Evolutionary conservation across 2,113 vertebrate genomes (phyloP).

Genomic region (Pyxicephalus adspersus): DNA sequence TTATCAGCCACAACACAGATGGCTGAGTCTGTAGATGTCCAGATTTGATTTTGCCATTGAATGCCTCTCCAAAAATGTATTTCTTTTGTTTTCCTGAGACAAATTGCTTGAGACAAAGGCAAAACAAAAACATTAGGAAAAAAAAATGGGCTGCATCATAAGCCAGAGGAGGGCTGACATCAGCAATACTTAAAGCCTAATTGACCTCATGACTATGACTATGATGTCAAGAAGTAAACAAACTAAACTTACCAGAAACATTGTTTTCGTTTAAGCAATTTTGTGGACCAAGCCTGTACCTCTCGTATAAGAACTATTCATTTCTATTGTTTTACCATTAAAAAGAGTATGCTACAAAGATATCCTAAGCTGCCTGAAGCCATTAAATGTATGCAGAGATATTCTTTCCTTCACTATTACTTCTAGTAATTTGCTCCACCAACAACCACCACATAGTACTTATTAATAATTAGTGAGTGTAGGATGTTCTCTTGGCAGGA

Average conservation of each 20-base stretch:
- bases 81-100: conserved; percentile 31
- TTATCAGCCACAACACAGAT: conserved; percentile 44
- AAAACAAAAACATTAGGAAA: conserved; percentile 24
- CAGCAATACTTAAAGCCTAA: conserved; percentile 27
- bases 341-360: too few species aligned
- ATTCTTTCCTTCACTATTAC: too few species aligned
- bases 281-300: too few species aligned
- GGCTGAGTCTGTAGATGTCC: conserved; percentile 23
- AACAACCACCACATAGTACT: too few species aligned
- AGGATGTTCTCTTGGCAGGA: too few species aligned
- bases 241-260: not conserved
- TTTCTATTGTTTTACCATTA: too few species aligned
- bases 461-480: too few species aligned
- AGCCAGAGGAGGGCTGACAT: conserved; percentile 36
- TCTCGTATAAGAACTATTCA: too few species aligned
- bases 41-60: conserved; percentile 38
- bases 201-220: conserved; percentile 40
- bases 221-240: conserved; percentile 19
- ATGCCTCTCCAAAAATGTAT: conserved; percentile 34
- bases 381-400: too few species aligned
- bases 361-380: too few species aligned
- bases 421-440: too few species aligned
- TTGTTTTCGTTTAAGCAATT: not conserved
- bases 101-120: conserved; percentile 10
- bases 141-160: conserved; percentile 4